Evolutionary conservation across 2,113 vertebrate species (phyloP).

Genomic region (Cavia aperea): DNA sequence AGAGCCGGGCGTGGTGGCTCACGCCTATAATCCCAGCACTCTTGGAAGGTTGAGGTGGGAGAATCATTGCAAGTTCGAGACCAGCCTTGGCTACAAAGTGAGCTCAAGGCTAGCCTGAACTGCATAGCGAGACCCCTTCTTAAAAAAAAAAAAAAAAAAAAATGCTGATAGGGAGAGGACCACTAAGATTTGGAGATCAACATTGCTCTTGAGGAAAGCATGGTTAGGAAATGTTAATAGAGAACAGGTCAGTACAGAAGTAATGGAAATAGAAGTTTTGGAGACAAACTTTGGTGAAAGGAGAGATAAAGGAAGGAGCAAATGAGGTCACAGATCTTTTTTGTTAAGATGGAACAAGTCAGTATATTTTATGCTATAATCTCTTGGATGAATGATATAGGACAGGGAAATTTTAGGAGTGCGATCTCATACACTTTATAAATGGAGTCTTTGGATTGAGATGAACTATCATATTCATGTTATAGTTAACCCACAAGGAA

Average conservation of each 20-base stretch:
- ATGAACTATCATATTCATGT: not conserved
- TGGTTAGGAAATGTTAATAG: not conserved
- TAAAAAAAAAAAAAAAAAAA: no score
- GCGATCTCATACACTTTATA: not conserved
- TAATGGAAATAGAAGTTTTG: not conserved
- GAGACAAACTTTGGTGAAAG: conserved; percentile 17
- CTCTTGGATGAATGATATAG: not conserved
- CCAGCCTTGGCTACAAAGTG: no score
- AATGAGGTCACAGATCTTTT: not conserved
- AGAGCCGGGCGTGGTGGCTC: not conserved
- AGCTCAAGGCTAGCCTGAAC: no score
- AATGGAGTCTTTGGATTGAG: not conserved
- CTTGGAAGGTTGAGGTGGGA: no score
- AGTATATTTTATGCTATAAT: not conserved
- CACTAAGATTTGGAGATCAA: not conserved
- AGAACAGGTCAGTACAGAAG: not conserved
- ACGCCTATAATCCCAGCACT: no score
- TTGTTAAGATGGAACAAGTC: not conserved
- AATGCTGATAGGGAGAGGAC: not conserved
- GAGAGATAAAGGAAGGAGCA: not conserved
- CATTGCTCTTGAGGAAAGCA: not conserved
- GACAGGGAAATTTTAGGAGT: not conserved
- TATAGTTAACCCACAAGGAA: not conserved
- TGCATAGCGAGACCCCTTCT: no score
- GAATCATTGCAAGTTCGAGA: no score